These are phyloP conservation scores for Pandemis cinnamomeana DNA, from an alignment of 2,888 invertebrate species.

Conservation along the genomic window DNA sequence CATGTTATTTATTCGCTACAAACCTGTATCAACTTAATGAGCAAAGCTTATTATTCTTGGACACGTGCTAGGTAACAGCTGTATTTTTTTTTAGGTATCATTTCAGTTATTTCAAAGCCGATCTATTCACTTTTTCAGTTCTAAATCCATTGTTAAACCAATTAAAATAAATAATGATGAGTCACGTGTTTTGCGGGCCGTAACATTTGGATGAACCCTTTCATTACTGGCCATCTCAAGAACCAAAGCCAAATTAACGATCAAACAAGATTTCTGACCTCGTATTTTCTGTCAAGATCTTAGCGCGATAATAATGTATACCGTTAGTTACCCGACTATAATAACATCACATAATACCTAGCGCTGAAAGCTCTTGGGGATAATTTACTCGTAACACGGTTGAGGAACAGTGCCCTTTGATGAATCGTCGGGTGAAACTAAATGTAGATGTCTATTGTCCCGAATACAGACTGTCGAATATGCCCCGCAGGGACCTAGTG, in stretches of 20 bases:
- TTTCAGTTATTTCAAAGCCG: no score
- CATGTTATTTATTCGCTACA: no score
- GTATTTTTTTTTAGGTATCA: no score
- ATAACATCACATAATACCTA: slow-evolving; percentile 28
- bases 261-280: no score
- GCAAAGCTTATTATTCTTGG: no score
- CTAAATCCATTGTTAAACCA: no score
- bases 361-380: slow-evolving; percentile 32
- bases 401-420: slow-evolving; percentile 34
- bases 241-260: neutral
- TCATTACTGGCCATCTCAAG: neutral
- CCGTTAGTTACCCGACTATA: slow-evolving; percentile 23
- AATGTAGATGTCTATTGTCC: slow-evolving; percentile 24
- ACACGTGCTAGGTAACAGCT: no score
- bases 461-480: slow-evolving; percentile 6
- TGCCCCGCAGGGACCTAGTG: neutral
- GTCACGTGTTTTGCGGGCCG: no score
- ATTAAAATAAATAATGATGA: no score
- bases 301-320: neutral
- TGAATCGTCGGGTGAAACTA: slow-evolving; percentile 28
- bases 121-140: no score
- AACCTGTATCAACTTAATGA: no score
- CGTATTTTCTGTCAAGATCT: slow-evolving; percentile 7
- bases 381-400: slow-evolving; percentile 38
- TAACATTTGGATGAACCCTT: no score